A percentile compares a stretch with the other conserved stretches of the same genome.
Conservation (phyloP, 2,113 vertebrate genomes). For the Dipodomys spectabilis region DNA sequence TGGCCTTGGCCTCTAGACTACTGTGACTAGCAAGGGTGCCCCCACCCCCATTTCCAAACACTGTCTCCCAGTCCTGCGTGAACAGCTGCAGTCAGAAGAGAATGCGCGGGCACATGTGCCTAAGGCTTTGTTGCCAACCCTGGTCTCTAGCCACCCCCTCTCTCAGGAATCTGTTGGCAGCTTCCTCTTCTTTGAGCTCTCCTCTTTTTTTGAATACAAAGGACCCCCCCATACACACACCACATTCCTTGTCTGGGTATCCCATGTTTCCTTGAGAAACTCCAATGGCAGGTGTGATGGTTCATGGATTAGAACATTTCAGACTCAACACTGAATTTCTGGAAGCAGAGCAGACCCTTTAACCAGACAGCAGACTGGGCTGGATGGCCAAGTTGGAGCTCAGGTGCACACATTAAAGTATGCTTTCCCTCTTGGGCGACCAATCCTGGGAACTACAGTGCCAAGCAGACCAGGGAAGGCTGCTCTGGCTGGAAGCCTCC, state of each 20-base stretch:
- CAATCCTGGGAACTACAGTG: neutral
- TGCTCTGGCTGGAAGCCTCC: neutral
- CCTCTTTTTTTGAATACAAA: conserved; percentile 45
- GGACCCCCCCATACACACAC: neutral
- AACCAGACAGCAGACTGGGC: neutral
- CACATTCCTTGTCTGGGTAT: neutral
- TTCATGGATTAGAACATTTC: conserved; percentile 21
- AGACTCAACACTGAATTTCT: neutral
- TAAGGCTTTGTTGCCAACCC: neutral
- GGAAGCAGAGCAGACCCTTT: neutral
- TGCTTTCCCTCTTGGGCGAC: neutral
- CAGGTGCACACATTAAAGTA: neutral
- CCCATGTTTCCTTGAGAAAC: conserved; percentile 32
- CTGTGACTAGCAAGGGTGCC: rapidly evolving
- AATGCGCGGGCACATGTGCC: neutral
- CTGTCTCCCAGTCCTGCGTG: neutral
- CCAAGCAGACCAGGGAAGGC: neutral
- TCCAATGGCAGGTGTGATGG: neutral
- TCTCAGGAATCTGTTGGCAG: conserved; percentile 31
- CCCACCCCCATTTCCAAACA: neutral
- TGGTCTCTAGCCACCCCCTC: neutral
- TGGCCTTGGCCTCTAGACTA: neutral
- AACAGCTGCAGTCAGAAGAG: neutral
- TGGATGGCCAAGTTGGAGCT: neutral
- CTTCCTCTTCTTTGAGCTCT: neutral